Evolutionary conservation across 2,797 vertebrate species (phyloP).

Genomic region (Morelia viridis): DNA sequence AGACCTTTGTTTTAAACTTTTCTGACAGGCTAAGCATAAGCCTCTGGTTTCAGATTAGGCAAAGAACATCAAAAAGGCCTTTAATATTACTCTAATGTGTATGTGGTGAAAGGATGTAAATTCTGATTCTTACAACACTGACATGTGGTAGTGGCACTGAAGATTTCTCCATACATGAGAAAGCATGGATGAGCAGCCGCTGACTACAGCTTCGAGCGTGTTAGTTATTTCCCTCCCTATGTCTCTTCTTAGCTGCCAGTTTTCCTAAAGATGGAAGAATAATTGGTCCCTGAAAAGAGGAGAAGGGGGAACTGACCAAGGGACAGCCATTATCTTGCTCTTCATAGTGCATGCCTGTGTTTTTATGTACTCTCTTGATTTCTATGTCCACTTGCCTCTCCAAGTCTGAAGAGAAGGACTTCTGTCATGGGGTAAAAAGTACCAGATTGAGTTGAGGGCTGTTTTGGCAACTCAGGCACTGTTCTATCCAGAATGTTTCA

Average conservation of each 20-base stretch:
- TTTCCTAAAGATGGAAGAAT: background rate
- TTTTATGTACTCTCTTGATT: background rate
- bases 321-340: no score
- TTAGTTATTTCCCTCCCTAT: background rate
- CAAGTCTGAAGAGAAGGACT: background rate
- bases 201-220: background rate
- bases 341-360: background rate
- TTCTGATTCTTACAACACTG: background rate
- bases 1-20: background rate
- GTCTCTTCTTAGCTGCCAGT: background rate
- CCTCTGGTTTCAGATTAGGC: background rate
- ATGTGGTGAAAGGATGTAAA: background rate
- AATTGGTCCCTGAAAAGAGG: background rate
- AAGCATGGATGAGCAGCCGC: background rate
- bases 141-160: background rate
- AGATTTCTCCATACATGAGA: background rate
- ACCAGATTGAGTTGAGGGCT: background rate
- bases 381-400: background rate
- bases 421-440: background rate
- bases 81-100: background rate
- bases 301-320: no score
- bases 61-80: background rate
- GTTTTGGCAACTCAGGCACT: background rate
- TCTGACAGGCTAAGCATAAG: background rate
- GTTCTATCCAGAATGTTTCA: background rate